Evolutionary conservation across 1,140 invertebrate genomes (phyloP), one percentile per base, ranked within the genome.

Genomic region (Hirudo medicinalis): DNA sequence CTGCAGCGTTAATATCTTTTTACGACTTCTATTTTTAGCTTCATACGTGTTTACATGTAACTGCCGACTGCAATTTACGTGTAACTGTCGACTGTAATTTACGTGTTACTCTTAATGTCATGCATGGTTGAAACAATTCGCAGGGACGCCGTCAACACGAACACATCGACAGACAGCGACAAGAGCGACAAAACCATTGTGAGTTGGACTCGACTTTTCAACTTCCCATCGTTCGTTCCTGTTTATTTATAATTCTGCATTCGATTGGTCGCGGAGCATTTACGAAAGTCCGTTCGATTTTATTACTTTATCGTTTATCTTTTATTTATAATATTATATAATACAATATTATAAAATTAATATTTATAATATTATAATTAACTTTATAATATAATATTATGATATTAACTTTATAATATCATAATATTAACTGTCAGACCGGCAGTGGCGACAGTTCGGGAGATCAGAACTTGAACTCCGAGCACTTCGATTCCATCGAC

Each of bases 81-180:
- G n/a, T 36, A 3, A 36, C 2, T 36, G n/a, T 36, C 32, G 32
- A 36, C 32, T 36, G 32, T 36, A 36, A 36, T 36, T 36, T 3
- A 36, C 32, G 6, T 36, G 32, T 36, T 36, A 36, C 2, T 36
- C 32, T 36, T 36, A 36, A 36, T 6, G 32, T 36, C 32, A 36
- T 6, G 6, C 2, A 6, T 36, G 32, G 32, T 36, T 6, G 15
- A 49, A 40, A 49, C 43, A 13, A 49, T 49, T 15, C 13, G 74
- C 76, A 79, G 77, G 67, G 82, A 84, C 79, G 79, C 89, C 27
- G 86, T 88, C 71, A 86, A 87, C 77, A 89, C 88, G 0, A 86
- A 88, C 72, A 87, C 87, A 75, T 90, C 88, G 13, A 89, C 86
- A 77, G 91, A 94, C 78, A 91, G 89, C 78, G 92, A 94, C 76